A percentile compares a stretch with the other conserved stretches of the same genome.
phyloP scores from a whole-genome alignment of 2,113 vertebrate genomes.

The Lamprologus sp. region DNA sequence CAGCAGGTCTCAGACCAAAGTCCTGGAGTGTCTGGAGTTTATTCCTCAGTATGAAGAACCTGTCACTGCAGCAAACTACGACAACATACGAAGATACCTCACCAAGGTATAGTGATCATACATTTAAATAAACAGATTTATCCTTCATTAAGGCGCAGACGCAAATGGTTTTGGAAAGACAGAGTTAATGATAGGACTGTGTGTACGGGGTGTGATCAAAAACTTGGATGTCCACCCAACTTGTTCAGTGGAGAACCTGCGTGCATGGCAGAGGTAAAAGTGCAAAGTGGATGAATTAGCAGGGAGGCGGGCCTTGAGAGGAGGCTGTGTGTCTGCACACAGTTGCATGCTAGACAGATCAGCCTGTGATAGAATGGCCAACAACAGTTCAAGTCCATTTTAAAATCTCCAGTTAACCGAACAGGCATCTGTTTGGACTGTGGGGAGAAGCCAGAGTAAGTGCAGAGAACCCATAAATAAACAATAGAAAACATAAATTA shows the following conservation, averaged over 20 bases:
- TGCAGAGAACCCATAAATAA: not conserved
- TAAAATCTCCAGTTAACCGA: not conserved
- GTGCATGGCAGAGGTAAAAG: not conserved
- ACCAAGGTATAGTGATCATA: conserved; percentile 70
- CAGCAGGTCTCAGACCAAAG: conserved; percentile 85
- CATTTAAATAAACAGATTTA: not conserved
- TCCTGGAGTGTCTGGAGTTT: conserved; percentile 89
- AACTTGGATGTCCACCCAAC: not conserved
- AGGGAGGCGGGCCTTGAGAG: not conserved
- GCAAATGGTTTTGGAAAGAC: not conserved
- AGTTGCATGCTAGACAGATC: not conserved
- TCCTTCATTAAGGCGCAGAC: not conserved
- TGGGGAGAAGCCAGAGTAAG: not conserved
- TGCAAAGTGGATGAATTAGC: not conserved
- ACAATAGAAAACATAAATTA: not conserved
- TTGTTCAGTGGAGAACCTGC: not conserved
- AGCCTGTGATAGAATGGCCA: not conserved
- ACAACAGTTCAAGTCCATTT: not conserved
- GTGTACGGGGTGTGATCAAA: not conserved
- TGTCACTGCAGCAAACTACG: conserved; percentile 83
- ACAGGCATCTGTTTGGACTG: not conserved
- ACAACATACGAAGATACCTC: conserved; percentile 87
- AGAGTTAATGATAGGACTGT: not conserved
- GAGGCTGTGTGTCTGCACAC: not conserved
- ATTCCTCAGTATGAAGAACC: conserved; percentile 85